Base-by-base conservation (phyloP, 2,113 vertebrate species). In the Hylia prasina region DNA sequence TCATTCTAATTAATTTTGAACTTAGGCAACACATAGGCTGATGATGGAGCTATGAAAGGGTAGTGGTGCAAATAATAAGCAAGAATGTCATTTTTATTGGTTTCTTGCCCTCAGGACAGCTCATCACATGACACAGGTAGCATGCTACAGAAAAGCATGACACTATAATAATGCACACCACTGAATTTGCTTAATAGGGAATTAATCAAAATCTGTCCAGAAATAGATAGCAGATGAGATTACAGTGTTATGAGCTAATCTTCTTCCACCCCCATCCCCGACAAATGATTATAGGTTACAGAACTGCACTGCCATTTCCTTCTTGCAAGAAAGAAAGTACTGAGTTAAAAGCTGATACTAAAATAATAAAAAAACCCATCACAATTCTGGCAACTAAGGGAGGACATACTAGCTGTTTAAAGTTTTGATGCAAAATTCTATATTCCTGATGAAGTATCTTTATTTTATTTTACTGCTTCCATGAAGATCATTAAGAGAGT, bases 1-100 rank as follows among this genome's bases (percentile, higher is more conserved):
- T 80, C 84, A 50, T 65, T 96, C 97, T 97, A 98, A 97, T 98
- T 97, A 98, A 93, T 90, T 97, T 96, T 50, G 73, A 92, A 94
- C 94, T 95, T 88, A 76, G 85, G 94, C 51, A 90, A 81, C 82
- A 65, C 84, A 64, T 11, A 68, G 66, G 87, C 84, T 78, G 71
- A 63, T 23, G 45, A 96, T 13, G 81, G 80, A n/a, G 81, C 92
- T 93, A 58, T 16, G 75, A 92, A 95, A 93, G 85, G 58, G 90
- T 45, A 92, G 87, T 35, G 15, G 94, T 48, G 87, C 70, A 82
- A 90, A 73, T 94, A 96, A 97, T 93, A 96, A 97, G 84, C 82
- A 91, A 87, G 71, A 58, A 84, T 91, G 90, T 89, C 19, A 82
- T 70, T 96, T 95, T 94, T 97, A 97, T 93, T 93, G 82, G 92